Conservation (phyloP, 2,113 vertebrate genomes). For the Strix uralensis region DNA sequence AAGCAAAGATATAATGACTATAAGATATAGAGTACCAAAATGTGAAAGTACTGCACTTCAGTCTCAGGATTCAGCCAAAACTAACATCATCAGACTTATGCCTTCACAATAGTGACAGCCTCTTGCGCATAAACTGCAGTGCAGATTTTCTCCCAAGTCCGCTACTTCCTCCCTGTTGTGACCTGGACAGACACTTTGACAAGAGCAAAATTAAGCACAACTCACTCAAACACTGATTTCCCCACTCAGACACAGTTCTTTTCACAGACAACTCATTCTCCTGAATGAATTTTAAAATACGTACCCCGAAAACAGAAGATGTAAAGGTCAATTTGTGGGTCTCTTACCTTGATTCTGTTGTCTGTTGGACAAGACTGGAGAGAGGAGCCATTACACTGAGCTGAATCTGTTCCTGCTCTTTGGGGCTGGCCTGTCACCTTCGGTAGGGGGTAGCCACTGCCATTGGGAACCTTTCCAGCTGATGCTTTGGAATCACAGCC, state of each 20-base stretch:
- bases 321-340: not conserved
- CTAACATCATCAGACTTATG: not conserved
- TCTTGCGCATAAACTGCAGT: not conserved
- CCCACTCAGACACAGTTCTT: not conserved
- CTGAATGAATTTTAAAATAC: not conserved
- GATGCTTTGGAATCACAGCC: slow-evolving; percentile 34
- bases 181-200: not conserved
- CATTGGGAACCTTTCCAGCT: slow-evolving; percentile 46
- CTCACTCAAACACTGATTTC: not conserved
- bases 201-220: not conserved
- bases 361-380: not conserved
- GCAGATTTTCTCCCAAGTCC: not conserved
- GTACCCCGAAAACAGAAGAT: not conserved
- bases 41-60: not conserved
- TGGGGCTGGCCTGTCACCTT: slow-evolving; percentile 12
- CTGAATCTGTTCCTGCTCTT: not conserved
- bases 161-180: not conserved
- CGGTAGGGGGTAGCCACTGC: not conserved
- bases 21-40: not conserved
- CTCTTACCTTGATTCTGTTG: slow-evolving; percentile 67
- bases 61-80: not conserved
- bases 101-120: not conserved
- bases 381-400: slow-evolving; percentile 62
- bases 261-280: not conserved
- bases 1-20: not conserved